These are phyloP conservation scores for Halcyon smyrnensis DNA, from an alignment of 2,797 vertebrate species.

Conservation along the genomic window DNA sequence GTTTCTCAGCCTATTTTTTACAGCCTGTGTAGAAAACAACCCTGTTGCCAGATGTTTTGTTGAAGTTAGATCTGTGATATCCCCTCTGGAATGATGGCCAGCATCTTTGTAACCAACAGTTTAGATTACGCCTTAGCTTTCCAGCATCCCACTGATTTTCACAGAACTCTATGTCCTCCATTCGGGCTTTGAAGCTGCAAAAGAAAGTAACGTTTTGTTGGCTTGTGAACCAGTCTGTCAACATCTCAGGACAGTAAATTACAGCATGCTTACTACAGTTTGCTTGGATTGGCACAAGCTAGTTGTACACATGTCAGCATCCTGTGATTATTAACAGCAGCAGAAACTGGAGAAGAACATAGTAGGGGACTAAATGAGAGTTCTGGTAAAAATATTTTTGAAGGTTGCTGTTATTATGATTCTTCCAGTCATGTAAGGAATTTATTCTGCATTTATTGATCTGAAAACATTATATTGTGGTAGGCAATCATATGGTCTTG, in stretches of 20 bases:
- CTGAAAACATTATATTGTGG: constrained; percentile 12
- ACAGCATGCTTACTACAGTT: constrained; percentile 13
- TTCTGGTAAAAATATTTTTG: constrained; percentile 10
- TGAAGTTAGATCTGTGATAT: constrained; percentile 39
- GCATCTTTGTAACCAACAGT: not conserved
- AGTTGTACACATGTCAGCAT: constrained; percentile 32
- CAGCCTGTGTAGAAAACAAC: not conserved
- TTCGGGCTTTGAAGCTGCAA: constrained; percentile 47
- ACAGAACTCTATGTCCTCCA: constrained; percentile 46
- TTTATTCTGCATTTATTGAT: constrained; percentile 2
- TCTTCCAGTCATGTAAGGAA: not conserved
- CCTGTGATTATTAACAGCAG: constrained; percentile 47
- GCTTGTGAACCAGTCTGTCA: constrained; percentile 61
- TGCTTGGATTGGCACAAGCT: constrained; percentile 59
- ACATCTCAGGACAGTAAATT: constrained; percentile 51
- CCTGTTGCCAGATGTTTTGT: constrained; percentile 28
- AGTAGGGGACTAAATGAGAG: not conserved
- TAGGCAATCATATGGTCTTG: not conserved
- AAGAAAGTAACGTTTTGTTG: constrained; percentile 55
- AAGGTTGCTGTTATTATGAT: not conserved
- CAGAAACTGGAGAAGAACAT: constrained; percentile 14
- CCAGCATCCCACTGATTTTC: constrained; percentile 60
- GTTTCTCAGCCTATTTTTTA: constrained; percentile 41
- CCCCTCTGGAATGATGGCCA: constrained; percentile 28
- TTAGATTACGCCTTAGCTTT: constrained; percentile 14